Evolutionary conservation across 1,140 invertebrate genomes (phyloP).

Genomic region (Hycleus cichorii): DNA sequence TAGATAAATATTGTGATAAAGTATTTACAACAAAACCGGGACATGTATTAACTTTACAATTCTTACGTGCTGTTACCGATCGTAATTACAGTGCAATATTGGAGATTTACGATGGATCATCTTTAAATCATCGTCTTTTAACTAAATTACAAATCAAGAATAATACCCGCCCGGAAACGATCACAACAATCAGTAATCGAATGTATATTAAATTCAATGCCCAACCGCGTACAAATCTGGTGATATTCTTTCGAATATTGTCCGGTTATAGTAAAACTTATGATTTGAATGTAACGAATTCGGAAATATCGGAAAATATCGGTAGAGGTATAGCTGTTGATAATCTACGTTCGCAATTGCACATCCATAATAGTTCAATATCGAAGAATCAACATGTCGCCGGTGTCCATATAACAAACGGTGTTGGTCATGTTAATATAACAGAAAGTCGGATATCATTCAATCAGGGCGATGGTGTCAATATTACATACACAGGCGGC

Average conservation of each 20-base stretch:
- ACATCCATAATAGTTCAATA: conserved; percentile 73
- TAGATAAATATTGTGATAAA: conserved; percentile 62
- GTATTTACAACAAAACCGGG: conserved; percentile 69
- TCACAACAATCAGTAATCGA: conserved; percentile 68
- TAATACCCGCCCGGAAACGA: conserved; percentile 73
- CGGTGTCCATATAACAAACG: conserved; percentile 76
- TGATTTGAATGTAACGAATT: conserved; percentile 81
- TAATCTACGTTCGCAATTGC: conserved; percentile 71
- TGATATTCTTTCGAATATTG: conserved; percentile 67
- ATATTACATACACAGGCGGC: conserved; percentile 87
- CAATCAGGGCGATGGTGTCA: conserved; percentile 87
- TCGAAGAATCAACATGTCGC: conserved; percentile 81
- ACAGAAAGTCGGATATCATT: conserved; percentile 81
- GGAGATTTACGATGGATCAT: conserved; percentile 71
- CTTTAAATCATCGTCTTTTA: conserved; percentile 58
- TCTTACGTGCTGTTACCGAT: conserved; percentile 68
- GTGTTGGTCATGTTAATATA: conserved; percentile 88
- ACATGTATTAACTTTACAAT: conserved; percentile 75
- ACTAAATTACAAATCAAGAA: conserved; percentile 64
- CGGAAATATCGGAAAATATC: conserved; percentile 79
- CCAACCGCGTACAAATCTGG: conserved; percentile 57
- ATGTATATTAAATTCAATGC: conserved; percentile 70
- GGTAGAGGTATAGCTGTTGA: conserved; percentile 86
- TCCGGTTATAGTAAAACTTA: conserved; percentile 73
- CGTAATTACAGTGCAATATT: conserved; percentile 64